Evolutionary conservation across 2,888 invertebrate species (phyloP).

Genomic region (Matsumyia berberina): DNA sequence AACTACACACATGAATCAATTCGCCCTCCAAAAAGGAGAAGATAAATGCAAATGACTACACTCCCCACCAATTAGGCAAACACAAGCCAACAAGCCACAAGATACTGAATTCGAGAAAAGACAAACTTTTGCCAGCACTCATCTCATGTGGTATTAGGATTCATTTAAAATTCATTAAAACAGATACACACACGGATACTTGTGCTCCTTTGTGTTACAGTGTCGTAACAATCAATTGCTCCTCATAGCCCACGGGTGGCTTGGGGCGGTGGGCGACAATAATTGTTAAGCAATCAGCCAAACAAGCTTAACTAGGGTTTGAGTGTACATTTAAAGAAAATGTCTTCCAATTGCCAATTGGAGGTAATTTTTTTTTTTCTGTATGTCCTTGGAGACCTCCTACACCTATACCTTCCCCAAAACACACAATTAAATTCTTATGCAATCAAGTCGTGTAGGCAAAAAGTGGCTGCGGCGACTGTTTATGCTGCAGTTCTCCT

Average conservation of each 20-base stretch:
- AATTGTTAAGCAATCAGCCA: constrained; percentile 32
- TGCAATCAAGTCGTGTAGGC: constrained; percentile 34
- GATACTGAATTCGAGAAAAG: not conserved
- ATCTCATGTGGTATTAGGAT: not conserved
- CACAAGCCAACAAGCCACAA: not conserved
- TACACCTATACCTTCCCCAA: too few relatives aligned
- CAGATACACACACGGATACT: not conserved
- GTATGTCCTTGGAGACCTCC: too few relatives aligned
- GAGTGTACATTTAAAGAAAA: not conserved
- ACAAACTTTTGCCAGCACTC: constrained; percentile 6
- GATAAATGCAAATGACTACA: constrained; percentile 8
- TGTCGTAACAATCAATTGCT: constrained; percentile 5
- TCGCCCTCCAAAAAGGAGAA: too few relatives aligned
- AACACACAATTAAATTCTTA: constrained; percentile 28
- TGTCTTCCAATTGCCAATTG: not conserved
- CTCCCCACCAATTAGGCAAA: not conserved
- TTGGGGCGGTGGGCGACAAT: not conserved
- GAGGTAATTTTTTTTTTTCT: not conserved
- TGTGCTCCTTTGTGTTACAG: not conserved
- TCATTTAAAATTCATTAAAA: constrained; percentile 25
- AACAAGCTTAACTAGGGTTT: not conserved
- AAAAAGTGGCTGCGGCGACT: not conserved
- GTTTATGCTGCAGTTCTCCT: not conserved
- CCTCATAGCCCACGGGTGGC: not conserved
- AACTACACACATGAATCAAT: too few relatives aligned